Conservation (phyloP, 37 sponge, comb jelly and placozoan species). For the Haliclona indistincta region DNA sequence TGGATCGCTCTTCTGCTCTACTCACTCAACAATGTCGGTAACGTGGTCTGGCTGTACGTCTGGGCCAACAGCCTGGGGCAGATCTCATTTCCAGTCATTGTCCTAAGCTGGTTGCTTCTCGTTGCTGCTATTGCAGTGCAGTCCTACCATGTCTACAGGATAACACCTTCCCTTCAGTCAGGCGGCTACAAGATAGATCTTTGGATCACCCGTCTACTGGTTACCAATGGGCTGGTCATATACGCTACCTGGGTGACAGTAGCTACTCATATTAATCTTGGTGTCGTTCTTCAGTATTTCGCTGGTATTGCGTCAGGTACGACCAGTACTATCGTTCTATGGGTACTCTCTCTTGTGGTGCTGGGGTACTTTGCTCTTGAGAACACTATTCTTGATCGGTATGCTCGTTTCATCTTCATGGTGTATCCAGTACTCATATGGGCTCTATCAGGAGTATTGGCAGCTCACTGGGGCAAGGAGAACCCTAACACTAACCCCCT, state of each 20-base stretch:
- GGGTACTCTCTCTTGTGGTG: neutral
- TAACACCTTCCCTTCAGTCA: neutral
- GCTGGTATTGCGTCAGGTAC: slow-evolving; percentile 4
- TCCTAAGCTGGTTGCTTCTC: slow-evolving; percentile 1
- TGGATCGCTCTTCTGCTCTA: slow-evolving; percentile 12
- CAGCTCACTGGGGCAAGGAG: neutral
- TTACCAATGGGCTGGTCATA: slow-evolving; percentile 27
- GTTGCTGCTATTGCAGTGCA: slow-evolving; percentile 1
- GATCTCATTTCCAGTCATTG: slow-evolving; percentile 37
- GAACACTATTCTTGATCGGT: slow-evolving; percentile 40
- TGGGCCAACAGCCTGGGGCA: slow-evolving; percentile 27
- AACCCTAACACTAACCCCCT: neutral
- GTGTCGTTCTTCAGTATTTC: slow-evolving; percentile 14
- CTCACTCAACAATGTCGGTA: slow-evolving; percentile 1
- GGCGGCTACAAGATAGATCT: neutral
- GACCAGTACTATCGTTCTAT: slow-evolving; percentile 12
- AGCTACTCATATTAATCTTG: slow-evolving; percentile 27
- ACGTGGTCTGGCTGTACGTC: slow-evolving; percentile 43
- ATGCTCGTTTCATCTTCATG: slow-evolving; percentile 7
- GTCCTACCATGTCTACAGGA: neutral
- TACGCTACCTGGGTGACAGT: slow-evolving; percentile 23
- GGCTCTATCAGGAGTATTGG: slow-evolving; percentile 20
- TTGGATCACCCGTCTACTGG: slow-evolving; percentile 16
- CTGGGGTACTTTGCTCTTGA: slow-evolving; percentile 38
- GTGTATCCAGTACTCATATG: slow-evolving; percentile 52